A percentile compares a stretch with the other conserved stretches of the same genome.
These are phyloP conservation scores for Pangasianodon gigas DNA, from an alignment of 2,113 vertebrate species.

Conservation along the genomic window DNA sequence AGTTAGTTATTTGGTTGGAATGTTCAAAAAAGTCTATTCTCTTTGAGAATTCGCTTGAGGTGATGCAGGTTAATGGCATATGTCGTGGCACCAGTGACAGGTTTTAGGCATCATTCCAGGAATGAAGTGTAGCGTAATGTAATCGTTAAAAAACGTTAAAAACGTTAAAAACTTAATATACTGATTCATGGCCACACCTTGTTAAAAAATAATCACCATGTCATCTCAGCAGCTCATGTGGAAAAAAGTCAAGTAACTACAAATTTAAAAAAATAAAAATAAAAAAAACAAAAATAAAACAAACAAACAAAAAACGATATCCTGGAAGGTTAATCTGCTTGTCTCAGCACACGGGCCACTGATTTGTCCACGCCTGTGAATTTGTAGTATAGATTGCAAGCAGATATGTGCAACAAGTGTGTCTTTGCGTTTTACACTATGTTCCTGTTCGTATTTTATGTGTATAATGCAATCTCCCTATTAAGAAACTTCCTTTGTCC, in stretches of 20 bases:
- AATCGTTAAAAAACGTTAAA: background rate
- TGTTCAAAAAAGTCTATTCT: background rate
- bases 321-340: background rate
- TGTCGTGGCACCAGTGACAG: background rate
- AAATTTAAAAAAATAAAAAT: too few species aligned
- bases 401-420: background rate
- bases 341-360: background rate
- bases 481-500: conserved; percentile 20
- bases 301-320: background rate
- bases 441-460: background rate
- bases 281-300: too few species aligned
- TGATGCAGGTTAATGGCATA: too few species aligned
- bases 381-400: background rate
- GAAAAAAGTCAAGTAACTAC: background rate
- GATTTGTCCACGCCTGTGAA: background rate
- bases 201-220: background rate
- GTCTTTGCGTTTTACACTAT: background rate
- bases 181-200: background rate
- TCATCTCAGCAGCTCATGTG: background rate
- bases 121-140: background rate
- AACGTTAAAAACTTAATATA: background rate
- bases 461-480: conserved; percentile 9
- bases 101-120: background rate
- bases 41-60: background rate
- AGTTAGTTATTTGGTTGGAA: background rate